These are phyloP conservation scores for Clarias batrachus DNA, from an alignment of 2,113 vertebrate species.

Conservation along the genomic window DNA sequence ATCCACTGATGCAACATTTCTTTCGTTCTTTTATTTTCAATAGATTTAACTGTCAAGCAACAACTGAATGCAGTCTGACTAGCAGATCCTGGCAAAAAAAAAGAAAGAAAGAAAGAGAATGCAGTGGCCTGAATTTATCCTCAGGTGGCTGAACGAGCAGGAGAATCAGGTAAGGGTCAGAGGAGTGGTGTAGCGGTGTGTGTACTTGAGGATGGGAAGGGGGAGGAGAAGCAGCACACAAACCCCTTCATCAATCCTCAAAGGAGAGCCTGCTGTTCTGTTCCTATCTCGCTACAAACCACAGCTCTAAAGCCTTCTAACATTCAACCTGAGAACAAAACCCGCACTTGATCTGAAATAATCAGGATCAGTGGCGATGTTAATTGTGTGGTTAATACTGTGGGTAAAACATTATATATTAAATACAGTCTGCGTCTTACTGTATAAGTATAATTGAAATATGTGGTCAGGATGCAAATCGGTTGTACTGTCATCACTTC, in stretches of 20 bases:
- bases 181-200: constrained; percentile 19
- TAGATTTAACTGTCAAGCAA: constrained; percentile 14
- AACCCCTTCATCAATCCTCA: constrained; percentile 29
- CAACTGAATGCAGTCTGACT: constrained; percentile 1
- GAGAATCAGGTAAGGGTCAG: constrained; percentile 41
- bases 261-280: constrained; percentile 32
- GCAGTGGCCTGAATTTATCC: constrained; percentile 40
- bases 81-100: constrained; percentile 4
- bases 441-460: constrained; percentile 20
- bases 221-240: neutral
- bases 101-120: neutral
- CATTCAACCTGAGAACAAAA: constrained; percentile 24
- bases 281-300: constrained; percentile 12
- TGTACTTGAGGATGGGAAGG: neutral
- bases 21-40: neutral
- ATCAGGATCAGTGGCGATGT: constrained; percentile 7
- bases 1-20: neutral
- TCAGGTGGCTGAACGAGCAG: constrained; percentile 25
- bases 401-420: neutral
- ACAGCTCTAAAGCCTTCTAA: constrained; percentile 24
- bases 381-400: constrained; percentile 15
- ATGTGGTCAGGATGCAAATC: constrained; percentile 14
- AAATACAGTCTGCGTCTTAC: constrained; percentile 5
- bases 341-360: neutral
- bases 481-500: constrained; percentile 1